Conservation (phyloP, 2,888 invertebrate genomes). For the Entomobrya multifasciata region DNA sequence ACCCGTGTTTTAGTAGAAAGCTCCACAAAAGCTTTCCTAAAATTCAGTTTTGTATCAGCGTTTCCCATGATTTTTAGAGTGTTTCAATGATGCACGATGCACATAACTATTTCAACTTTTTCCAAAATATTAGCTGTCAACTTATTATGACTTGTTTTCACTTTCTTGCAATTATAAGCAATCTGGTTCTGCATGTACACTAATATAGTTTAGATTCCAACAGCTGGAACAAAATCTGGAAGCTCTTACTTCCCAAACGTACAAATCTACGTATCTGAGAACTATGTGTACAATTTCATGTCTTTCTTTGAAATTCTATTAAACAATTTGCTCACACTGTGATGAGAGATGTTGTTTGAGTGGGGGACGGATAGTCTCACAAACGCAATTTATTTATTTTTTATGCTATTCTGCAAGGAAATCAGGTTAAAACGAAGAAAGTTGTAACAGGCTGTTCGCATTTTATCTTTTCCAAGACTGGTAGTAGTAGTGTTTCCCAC, state of each 20-base stretch:
- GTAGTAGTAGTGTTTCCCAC: background rate
- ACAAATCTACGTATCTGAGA: background rate
- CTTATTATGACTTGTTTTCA: background rate
- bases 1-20: slow-evolving; percentile 98
- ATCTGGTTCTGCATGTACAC: background rate
- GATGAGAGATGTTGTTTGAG: too few species aligned
- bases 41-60: slow-evolving; percentile 98
- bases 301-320: background rate
- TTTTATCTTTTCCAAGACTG: background rate
- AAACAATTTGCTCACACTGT: too few species aligned
- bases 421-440: background rate
- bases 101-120: too few species aligned
- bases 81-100: too few species aligned
- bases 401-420: background rate
- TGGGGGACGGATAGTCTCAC: too few species aligned
- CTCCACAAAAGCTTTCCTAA: slow-evolving; percentile 98
- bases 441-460: background rate
- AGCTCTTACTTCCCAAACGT: slow-evolving; percentile 12
- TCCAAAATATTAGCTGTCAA: background rate
- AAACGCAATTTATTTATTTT: background rate
- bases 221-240: slow-evolving; percentile 56
- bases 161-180: background rate
- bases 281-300: background rate
- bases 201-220: background rate
- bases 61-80: slow-evolving; percentile 90